Percentiles rank a stretch among this genome's conserved stretches.
phyloP scores from a whole-genome alignment of 2,888 invertebrate genomes.

The Zygothrica quintamaculata region DNA sequence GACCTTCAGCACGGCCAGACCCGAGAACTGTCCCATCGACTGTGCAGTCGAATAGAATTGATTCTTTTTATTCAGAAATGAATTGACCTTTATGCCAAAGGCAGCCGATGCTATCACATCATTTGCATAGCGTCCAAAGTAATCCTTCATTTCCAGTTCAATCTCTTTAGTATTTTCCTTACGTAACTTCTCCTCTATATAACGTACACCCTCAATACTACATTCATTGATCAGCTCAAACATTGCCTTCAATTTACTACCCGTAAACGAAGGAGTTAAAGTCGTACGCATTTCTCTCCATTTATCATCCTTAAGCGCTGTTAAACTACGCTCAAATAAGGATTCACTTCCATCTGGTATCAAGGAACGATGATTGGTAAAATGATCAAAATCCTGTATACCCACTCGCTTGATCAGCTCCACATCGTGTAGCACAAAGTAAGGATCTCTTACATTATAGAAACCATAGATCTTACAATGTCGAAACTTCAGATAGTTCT shows the following conservation, averaged over 20 bases:
- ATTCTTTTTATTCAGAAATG: constrained; percentile 85
- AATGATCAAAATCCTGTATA: constrained; percentile 86
- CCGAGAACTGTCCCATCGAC: constrained; percentile 82
- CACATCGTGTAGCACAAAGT: constrained; percentile 85
- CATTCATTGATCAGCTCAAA: constrained; percentile 76
- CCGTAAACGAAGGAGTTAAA: constrained; percentile 84
- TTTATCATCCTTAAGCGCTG: constrained; percentile 83
- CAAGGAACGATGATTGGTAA: constrained; percentile 84
- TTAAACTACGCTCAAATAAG: constrained; percentile 85
- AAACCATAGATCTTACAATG: constrained; percentile 84
- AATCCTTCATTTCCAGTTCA: constrained; percentile 83
- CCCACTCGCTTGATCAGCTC: constrained; percentile 86
- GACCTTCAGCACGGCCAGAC: constrained; percentile 60
- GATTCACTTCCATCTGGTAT: constrained; percentile 83
- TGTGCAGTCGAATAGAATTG: constrained; percentile 86
- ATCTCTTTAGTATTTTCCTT: constrained; percentile 24
- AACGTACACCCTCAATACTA: constrained; percentile 62
- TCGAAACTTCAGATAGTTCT: constrained; percentile 26
- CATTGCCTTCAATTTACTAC: constrained; percentile 85
- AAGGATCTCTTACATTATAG: constrained; percentile 83
- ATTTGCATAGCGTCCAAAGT: constrained; percentile 76
- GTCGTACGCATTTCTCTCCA: constrained; percentile 84
- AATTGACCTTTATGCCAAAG: constrained; percentile 86
- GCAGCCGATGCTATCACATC: constrained; percentile 85
- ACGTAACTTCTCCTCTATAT: constrained; percentile 44